Evolutionary conservation across 2,797 vertebrate genomes (phyloP).

Genomic region (Erithacus rubecula): DNA sequence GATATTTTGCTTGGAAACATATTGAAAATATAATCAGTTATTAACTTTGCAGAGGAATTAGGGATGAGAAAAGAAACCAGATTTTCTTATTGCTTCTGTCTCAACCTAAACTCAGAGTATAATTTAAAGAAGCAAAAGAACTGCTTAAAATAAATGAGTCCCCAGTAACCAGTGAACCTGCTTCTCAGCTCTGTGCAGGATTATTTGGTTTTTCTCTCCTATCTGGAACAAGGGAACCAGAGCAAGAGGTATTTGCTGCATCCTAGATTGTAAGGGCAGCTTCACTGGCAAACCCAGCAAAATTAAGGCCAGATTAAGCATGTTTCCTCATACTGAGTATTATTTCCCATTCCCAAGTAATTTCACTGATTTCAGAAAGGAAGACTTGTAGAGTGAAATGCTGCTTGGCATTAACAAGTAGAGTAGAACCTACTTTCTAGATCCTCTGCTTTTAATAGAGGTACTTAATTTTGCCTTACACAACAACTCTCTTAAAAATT

Average conservation of each 20-base stretch:
- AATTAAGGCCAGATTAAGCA: neutral
- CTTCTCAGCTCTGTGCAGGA: neutral
- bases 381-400: neutral
- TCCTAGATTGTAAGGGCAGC: neutral
- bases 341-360: neutral
- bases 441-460: slow-evolving; percentile 35
- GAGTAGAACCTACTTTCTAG: neutral
- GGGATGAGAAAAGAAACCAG: neutral
- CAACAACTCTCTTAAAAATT: neutral
- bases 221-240: neutral
- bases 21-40: neutral
- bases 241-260: neutral
- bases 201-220: neutral
- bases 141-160: neutral
- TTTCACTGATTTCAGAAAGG: neutral
- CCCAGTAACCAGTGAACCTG: neutral
- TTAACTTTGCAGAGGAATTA: neutral
- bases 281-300: neutral
- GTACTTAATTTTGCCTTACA: slow-evolving; percentile 52
- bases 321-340: neutral
- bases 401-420: neutral
- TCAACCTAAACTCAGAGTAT: neutral
- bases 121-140: neutral
- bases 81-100: neutral
- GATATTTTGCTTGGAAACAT: neutral